These are phyloP conservation scores for Aricia artaxerxes DNA, from an alignment of 2,888 invertebrate genomes.

Conservation along the genomic window DNA sequence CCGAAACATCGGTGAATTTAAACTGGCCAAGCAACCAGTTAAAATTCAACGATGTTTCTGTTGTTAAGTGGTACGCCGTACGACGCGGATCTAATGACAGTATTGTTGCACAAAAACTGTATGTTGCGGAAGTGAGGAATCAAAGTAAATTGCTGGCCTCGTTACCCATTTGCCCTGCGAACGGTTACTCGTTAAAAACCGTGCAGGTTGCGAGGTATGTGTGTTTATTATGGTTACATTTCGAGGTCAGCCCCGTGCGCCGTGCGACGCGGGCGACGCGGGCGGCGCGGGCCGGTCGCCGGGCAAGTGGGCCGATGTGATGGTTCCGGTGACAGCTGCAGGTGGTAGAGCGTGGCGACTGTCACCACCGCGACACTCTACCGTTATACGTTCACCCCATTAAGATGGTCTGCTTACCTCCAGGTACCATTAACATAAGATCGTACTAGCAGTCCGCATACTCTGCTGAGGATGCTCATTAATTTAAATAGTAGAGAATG, in stretches of 20 bases:
- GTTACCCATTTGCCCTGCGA: not conserved
- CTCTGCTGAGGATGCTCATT: too few relatives aligned
- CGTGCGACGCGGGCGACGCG: not conserved
- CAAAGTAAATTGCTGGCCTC: not conserved
- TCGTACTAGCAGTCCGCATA: too few relatives aligned
- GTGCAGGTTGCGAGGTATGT: not conserved
- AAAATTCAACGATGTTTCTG: too few relatives aligned
- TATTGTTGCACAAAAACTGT: not conserved
- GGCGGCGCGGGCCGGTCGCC: not conserved
- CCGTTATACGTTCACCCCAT: not conserved
- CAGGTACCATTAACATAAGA: too few relatives aligned
- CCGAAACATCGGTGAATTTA: not conserved
- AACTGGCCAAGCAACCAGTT: not conserved
- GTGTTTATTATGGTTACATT: not conserved
- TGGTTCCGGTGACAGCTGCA: slow-evolving; percentile 15
- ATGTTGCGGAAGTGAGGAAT: not conserved
- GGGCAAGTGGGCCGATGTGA: not conserved
- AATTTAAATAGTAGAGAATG: too few relatives aligned
- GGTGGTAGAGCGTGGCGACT: not conserved
- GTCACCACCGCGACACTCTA: not conserved
- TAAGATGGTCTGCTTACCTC: not conserved
- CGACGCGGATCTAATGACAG: not conserved
- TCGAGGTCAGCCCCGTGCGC: not conserved
- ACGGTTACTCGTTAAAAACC: not conserved
- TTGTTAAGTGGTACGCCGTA: too few relatives aligned